Conservation (phyloP, 1,140 invertebrate genomes). For the Mylabris phalerata region DNA sequence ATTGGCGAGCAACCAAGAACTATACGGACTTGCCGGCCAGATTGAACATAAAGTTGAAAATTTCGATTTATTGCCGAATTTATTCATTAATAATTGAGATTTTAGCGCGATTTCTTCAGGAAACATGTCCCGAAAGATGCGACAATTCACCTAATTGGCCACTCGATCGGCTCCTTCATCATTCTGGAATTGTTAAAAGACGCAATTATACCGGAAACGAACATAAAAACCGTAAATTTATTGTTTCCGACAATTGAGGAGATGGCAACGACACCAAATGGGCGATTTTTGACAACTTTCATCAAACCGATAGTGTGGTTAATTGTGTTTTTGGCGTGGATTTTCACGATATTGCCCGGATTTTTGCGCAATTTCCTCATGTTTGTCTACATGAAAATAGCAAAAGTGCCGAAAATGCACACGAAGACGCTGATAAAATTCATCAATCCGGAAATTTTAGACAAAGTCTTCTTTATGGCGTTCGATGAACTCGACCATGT, state of each 20-base stretch:
- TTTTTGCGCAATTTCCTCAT: conserved; percentile 47
- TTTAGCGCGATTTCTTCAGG: conserved; percentile 60
- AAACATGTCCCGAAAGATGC: conserved; percentile 60
- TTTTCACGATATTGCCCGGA: conserved; percentile 54
- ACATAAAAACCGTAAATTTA: conserved; percentile 55
- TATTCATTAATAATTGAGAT: conserved; percentile 6
- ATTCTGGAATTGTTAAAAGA: conserved; percentile 65
- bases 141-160: conserved; percentile 68
- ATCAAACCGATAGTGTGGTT: conserved; percentile 50
- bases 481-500: conserved; percentile 58
- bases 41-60: conserved; percentile 63
- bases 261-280: conserved; percentile 66
- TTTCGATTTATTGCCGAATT: conserved; percentile 12
- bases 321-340: conserved; percentile 50
- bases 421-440: conserved; percentile 47
- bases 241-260: conserved; percentile 78
- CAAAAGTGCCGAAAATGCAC: conserved; percentile 41
- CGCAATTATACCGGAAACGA: conserved; percentile 40
- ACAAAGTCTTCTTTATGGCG: conserved; percentile 53
- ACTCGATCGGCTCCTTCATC: conserved; percentile 81
- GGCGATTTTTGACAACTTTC: conserved; percentile 51
- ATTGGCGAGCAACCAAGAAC: conserved; percentile 17
- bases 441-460: conserved; percentile 46
- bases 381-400: conserved; percentile 46
- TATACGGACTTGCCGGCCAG: conserved; percentile 57